Percentiles rank a stretch among this genome's conserved stretches.
Evolutionary conservation across 2,888 invertebrate species (phyloP).

Genomic region (Drosophila lutescens): DNA sequence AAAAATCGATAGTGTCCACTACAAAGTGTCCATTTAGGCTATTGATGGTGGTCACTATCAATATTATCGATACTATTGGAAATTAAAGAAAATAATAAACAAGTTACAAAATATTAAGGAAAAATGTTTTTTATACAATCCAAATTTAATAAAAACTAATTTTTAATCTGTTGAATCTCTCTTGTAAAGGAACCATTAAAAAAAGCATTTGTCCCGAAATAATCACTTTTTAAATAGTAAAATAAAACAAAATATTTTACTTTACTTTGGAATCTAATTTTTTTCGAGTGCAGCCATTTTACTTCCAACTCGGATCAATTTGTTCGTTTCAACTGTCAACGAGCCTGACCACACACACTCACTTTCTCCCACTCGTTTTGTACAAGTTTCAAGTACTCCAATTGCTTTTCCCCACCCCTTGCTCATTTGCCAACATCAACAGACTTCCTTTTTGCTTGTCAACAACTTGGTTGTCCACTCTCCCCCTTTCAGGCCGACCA

Average conservation of each 20-base stretch:
- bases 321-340: conserved; percentile 48
- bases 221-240: background rate
- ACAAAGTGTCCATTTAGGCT: no score
- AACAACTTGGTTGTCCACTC: conserved; percentile 35
- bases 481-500: background rate
- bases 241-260: background rate
- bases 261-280: background rate
- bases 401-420: conserved; percentile 21
- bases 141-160: no score
- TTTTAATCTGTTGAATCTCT: no score
- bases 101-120: no score
- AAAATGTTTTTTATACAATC: no score
- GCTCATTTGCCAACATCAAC: conserved; percentile 45
- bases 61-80: no score
- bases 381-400: conserved; percentile 20
- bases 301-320: conserved; percentile 17
- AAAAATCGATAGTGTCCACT: no score
- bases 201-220: no score
- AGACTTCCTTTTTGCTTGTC: conserved; percentile 43
- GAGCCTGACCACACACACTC: conserved; percentile 34
- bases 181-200: no score
- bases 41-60: no score
- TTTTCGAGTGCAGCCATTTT: conserved; percentile 13
- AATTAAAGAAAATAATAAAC: no score
- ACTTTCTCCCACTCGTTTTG: conserved; percentile 11